phyloP scores from a whole-genome alignment of 2,888 invertebrate genomes.

The Orthonevra nobilis region DNA sequence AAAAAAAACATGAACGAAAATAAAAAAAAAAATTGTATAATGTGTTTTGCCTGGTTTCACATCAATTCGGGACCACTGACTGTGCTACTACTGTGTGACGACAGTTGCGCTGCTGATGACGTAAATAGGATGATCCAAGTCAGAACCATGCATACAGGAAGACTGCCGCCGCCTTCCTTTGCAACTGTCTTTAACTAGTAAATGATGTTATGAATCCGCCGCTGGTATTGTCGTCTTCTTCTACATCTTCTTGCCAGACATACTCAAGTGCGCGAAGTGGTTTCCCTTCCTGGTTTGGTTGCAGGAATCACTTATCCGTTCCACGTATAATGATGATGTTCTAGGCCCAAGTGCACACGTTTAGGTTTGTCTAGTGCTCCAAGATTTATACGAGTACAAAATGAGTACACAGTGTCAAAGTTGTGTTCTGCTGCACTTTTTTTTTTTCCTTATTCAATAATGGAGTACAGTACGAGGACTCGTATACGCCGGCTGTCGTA shows the following conservation, averaged over 20 bases:
- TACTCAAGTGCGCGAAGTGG: conserved; percentile 22
- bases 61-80: not conserved
- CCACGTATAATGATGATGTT: not conserved
- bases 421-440: conserved; percentile 53
- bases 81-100: not conserved
- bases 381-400: conserved; percentile 17
- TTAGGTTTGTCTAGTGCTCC: not conserved
- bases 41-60: not conserved
- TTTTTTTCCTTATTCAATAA: conserved; percentile 69
- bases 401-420: conserved; percentile 65
- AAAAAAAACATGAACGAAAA: too few species aligned
- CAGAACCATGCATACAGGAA: too few species aligned
- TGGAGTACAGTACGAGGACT: too few species aligned
- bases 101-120: conserved; percentile 4
- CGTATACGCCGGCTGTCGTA: conserved; percentile 26
- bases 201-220: conserved; percentile 35
- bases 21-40: not conserved
- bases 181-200: conserved; percentile 11
- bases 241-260: conserved; percentile 17
- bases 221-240: conserved; percentile 8
- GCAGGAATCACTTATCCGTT: conserved; percentile 29
- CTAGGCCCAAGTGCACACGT: too few species aligned
- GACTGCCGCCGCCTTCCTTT: too few species aligned
- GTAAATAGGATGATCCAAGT: conserved; percentile 1
- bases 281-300: conserved; percentile 32